Conservation (phyloP, 2,113 vertebrate species). For the Gila orcuttii region DNA sequence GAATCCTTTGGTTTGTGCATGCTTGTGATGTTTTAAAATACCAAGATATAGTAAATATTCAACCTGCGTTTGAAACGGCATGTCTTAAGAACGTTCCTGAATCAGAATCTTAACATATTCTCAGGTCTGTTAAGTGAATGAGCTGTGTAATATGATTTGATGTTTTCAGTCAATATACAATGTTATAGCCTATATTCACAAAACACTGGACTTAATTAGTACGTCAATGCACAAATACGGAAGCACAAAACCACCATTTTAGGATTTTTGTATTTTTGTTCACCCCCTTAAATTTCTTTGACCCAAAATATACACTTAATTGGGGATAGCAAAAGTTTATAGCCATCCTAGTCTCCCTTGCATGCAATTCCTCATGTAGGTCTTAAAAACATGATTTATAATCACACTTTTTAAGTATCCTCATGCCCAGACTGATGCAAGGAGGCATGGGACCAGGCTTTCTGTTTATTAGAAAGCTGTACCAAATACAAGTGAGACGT, state of each 20-base stretch:
- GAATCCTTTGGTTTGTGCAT: constrained; percentile 42
- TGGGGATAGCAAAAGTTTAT: neutral
- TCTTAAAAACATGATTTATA: constrained; percentile 28
- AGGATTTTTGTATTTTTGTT: neutral
- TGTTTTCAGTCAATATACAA: neutral
- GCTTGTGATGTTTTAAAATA: constrained; percentile 30
- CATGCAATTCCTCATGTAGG: neutral
- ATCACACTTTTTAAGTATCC: neutral
- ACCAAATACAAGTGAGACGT: constrained; percentile 8
- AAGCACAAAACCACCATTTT: constrained; percentile 7
- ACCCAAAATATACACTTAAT: neutral
- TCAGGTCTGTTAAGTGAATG: constrained; percentile 40
- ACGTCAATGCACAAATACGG: constrained; percentile 20
- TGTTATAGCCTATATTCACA: constrained; percentile 7
- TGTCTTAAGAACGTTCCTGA: constrained; percentile 1
- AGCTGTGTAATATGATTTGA: neutral
- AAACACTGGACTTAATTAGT: constrained; percentile 27
- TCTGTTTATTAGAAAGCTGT: constrained; percentile 3
- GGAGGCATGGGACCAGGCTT: constrained; percentile 17
- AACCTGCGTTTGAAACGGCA: constrained; percentile 11
- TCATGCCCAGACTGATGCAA: neutral
- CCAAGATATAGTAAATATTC: constrained; percentile 15
- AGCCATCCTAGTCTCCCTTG: neutral
- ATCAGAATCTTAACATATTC: constrained; percentile 4
- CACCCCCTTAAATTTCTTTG: neutral